These are phyloP conservation scores for Ophion obscuratus DNA, from an alignment of 2,888 invertebrate species.

Conservation along the genomic window DNA sequence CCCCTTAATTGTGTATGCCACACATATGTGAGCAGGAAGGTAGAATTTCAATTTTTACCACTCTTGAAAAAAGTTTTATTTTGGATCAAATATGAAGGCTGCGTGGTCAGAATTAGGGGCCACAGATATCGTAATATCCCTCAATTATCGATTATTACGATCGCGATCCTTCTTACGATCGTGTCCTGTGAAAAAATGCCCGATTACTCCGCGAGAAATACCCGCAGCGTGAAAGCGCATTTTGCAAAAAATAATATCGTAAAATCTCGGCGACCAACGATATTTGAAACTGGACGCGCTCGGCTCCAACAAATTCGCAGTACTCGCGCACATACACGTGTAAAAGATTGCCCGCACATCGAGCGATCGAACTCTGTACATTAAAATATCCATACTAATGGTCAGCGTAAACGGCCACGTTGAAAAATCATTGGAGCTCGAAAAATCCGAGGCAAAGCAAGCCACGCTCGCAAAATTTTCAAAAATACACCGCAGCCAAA, in stretches of 20 bases:
- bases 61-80: too few species aligned
- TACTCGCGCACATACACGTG: constrained; percentile 9
- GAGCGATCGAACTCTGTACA: background rate
- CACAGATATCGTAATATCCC: too few species aligned
- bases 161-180: background rate
- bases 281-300: constrained; percentile 20
- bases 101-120: too few species aligned
- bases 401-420: background rate
- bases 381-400: background rate
- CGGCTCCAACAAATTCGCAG: background rate
- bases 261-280: background rate
- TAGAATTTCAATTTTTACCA: too few species aligned
- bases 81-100: too few species aligned
- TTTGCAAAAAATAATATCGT: background rate
- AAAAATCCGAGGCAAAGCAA: background rate
- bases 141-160: too few species aligned
- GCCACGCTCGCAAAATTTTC: too few species aligned
- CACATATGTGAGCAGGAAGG: too few species aligned
- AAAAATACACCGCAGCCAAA: too few species aligned
- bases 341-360: constrained; percentile 1
- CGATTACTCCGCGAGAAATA: background rate
- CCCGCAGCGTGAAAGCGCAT: background rate
- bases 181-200: background rate
- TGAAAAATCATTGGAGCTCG: background rate
- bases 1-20: too few species aligned